Base-by-base conservation (phyloP, 1,140 invertebrate species). In the Drosophila biarmipes region DNA sequence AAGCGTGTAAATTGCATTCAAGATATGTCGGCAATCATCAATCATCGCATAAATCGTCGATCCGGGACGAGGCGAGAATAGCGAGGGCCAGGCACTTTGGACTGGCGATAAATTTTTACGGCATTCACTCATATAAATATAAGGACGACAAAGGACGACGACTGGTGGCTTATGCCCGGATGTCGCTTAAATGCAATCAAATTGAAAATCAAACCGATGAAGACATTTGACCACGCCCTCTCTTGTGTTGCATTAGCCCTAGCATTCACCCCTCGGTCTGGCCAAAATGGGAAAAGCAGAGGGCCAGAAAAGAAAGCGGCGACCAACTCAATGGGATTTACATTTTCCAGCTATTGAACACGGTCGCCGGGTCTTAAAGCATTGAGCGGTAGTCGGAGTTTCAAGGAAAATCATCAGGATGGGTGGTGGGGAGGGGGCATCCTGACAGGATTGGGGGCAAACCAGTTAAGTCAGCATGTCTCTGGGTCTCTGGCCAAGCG, bases 301-400 rank as follows among this genome's bases (percentile, higher is more conserved):
- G 43, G 42, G 24, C 35, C 27, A 17, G 38, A 79, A 76, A 73
- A 76, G 29, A 7, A 55, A 57, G 55, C 42, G 59, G 45, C 52
- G 72, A 71, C 40, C 79, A 57, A 89, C 64, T 87, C 79, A 87
- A 89, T 89, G 57, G 72, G 82, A 87, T 87, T 87, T 87, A 87
- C 82, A 87, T 87, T 87, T 87, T 87, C 82, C 82, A 89, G 82
- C 82, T 89, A 87, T 87, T 87, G 82, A 87, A 72, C 82, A 86
- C 48, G 29, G 78, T 64, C 61, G 53, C 49, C 71, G 53, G 66
- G 46, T 58, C 67, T 82, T 76, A 75, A 79, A 76, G 71, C 71
- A 66, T 40, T 37, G 52, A 42, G 51, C 27, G 52, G 43, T 42
- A 14, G 29, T n/a, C 19, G 6, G 35, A 54, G 68, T 40, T 59